Base-by-base conservation (phyloP, 2,797 vertebrate genomes). In the Holocentrus rufus region DNA sequence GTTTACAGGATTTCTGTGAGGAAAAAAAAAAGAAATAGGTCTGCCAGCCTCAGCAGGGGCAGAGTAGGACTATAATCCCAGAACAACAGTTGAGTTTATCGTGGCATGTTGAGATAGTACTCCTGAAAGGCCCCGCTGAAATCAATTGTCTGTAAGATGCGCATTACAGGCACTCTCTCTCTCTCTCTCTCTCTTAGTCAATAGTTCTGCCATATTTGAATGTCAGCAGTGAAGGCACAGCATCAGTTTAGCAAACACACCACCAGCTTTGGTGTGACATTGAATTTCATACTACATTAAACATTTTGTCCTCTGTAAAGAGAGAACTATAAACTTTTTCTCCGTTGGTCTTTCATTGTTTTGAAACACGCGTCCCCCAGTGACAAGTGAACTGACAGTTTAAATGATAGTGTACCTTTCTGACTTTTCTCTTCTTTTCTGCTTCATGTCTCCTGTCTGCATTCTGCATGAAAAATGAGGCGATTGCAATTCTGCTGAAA, bases 211-310 rank as follows among this genome's bases (percentile, higher is more conserved):
- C 63, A 17, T 8, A 72, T 65, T 60, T 63, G 79, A 82, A 67
- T 64, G 80, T 72, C 81, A 80, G 75, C 76, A 69, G 68, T n/a
- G 79, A 74, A 65, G 62, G 70, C 42, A 69, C 67, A 13, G 57
- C 61, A 6, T 50, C 34, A n/a, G 70, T 83, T 73, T 50, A 69
- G 63, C 76, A 74, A 83, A 72, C 78, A 55, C 76, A 31, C 65
- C 77, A 17, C 34, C 77, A 7, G 77, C 76, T 80, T 75, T 59
- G 49, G 58, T 66, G 63, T 87, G 81, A 83, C 86, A 85, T 77
- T 87, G 84, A 86, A 89, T 90, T 91, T 88, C 83, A 89, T 81
- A 81, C 72, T 4, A 84, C 87, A 88, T 91, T 88, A 90, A 91
- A 81, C 82, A 76, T 69, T 79, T 88, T 76, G 84, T 88, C 82